A percentile compares a stretch with the other conserved stretches of the same genome.
Conservation (phyloP, 2,113 vertebrate genomes). For the Odontesthes bonariensis region DNA sequence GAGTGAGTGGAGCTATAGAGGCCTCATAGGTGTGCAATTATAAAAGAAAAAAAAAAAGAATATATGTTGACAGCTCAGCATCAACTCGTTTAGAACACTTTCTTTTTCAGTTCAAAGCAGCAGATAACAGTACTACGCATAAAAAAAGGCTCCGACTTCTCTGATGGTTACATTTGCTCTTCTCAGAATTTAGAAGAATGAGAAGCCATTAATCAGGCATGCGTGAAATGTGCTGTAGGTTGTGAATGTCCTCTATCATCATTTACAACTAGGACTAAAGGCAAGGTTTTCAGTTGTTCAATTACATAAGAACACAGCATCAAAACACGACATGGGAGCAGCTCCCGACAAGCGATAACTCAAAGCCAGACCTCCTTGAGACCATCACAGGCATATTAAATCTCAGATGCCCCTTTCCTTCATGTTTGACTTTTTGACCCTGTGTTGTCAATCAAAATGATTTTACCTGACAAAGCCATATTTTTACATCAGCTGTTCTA, state of each 20-base stretch:
- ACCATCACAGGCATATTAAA: conserved; percentile 24
- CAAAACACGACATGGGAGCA: conserved; percentile 1
- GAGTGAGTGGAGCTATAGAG: not conserved
- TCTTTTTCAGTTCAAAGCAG: not conserved
- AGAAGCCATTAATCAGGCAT: conserved; percentile 1
- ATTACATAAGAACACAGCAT: conserved; percentile 13
- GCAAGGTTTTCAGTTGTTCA: conserved; percentile 31
- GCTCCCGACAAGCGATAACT: too few relatives aligned
- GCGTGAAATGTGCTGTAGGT: conserved; percentile 10
- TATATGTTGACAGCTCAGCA: not conserved
- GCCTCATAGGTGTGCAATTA: not conserved
- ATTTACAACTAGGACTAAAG: conserved; percentile 23
- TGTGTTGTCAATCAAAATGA: not conserved
- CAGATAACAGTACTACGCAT: not conserved
- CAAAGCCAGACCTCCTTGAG: too few relatives aligned
- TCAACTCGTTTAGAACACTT: not conserved
- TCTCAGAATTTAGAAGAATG: not conserved
- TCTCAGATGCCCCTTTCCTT: conserved; percentile 4
- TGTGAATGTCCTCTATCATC: conserved; percentile 17
- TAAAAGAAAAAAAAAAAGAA: not conserved
- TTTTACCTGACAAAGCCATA: not conserved
- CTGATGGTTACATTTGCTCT: not conserved
- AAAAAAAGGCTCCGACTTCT: not conserved
- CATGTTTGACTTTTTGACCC: not conserved
- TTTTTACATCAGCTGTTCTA: not conserved